Evolutionary conservation across 2,888 invertebrate species (phyloP), one percentile per base, ranked within the genome.

Genomic region (Bursaphelenchus okinawaensis): DNA sequence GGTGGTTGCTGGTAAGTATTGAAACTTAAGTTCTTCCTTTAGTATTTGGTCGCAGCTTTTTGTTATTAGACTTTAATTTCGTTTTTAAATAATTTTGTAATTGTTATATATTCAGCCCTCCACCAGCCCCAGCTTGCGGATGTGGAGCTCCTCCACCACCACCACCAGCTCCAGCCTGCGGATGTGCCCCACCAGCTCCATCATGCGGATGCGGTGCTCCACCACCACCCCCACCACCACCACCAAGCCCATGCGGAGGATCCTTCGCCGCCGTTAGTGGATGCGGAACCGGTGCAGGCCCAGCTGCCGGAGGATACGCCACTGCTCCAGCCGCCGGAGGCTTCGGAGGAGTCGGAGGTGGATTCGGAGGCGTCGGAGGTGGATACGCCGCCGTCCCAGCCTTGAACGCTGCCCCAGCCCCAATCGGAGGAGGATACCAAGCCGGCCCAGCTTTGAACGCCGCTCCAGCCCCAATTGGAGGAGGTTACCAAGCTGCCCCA

Each of bases 91-190:
- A 40, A 4, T 40, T 40, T 6, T 4, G n/a, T 40, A 40, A 3
- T 40, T 4, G 12, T 4, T 40, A 6, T 40, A 4, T 4, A 16
- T 40, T 40, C 6, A 40, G 40, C 40, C 16, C 40, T 40, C 40
- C 40, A 24, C 9, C 24, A 7, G 55, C 26, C 54, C 26, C 27
- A 28, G 20, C 55, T 55, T 55, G 55, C 55, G 55, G 55, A 19
- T 55, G 55, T 16, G 55, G 55, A 9, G 55, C 55, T 20, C 55
- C 55, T 55, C 55, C 55, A 12, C 55, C 55, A 28, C 27, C 55
- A 20, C 55, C 55, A 28, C 28, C n/a, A 20, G 55, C 28, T 55
- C 4, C 26, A 27, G 20, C 28, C 23, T 26, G n/a, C 28, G 19
- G n/a, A 19, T 26, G 55, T 26, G 26, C 55, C 24, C 16, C 23